Percentiles rank a stretch among this genome's conserved stretches.
phyloP scores from a whole-genome alignment of 1,140 invertebrate species.

The Neodiprion virginianus region DNA sequence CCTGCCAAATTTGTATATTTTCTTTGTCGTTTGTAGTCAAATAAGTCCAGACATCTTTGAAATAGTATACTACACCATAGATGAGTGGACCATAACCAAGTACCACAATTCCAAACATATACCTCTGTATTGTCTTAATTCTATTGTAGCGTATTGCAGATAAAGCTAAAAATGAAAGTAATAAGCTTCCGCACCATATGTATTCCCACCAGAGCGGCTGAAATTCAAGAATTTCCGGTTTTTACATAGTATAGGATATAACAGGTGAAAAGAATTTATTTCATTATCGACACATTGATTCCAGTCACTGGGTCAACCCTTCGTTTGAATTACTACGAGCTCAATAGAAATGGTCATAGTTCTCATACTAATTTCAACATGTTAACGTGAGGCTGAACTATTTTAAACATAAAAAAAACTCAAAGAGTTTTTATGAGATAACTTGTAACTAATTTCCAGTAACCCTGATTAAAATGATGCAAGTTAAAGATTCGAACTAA shows the following conservation, averaged over 20 bases:
- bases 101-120: conserved; percentile 80
- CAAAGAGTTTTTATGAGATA: too few relatives aligned
- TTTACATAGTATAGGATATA: conserved; percentile 20
- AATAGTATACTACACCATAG: conserved; percentile 83
- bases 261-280: conserved; percentile 21
- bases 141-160: conserved; percentile 86
- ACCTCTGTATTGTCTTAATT: conserved; percentile 78
- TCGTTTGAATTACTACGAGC: not conserved
- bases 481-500: too few relatives aligned
- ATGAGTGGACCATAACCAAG: conserved; percentile 84
- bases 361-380: not conserved
- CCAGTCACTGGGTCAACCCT: not conserved
- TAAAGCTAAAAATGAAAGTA: conserved; percentile 87
- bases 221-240: conserved; percentile 40
- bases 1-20: conserved; percentile 81
- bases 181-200: conserved; percentile 86
- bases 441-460: too few relatives aligned
- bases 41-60: conserved; percentile 84
- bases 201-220: conserved; percentile 93
- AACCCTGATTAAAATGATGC: too few relatives aligned
- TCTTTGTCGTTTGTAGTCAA: conserved; percentile 71
- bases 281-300: not conserved
- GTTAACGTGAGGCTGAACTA: too few relatives aligned
- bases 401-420: too few relatives aligned
- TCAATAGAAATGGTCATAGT: not conserved